Evolutionary conservation across 2,113 vertebrate species (phyloP), one percentile per base, ranked within the genome.

Genomic region (Phyllostomus hastatus): DNA sequence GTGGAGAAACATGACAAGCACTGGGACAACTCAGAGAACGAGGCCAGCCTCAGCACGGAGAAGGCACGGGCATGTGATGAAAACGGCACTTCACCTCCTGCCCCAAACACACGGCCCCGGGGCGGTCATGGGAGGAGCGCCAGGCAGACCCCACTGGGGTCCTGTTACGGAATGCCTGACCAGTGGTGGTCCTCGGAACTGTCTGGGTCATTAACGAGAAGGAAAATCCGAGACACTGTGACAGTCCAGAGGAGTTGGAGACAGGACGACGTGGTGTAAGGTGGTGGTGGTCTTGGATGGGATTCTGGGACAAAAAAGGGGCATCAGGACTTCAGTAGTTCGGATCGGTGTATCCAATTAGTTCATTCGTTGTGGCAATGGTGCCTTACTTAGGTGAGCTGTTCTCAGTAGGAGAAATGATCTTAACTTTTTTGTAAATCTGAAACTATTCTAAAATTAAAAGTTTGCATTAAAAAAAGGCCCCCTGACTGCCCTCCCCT

Each of bases 301-400:
- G 57, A 35, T 54, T 31, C 67, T 76, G 43, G 41, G 67, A 52
- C 31, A 31, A 31, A 26, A 41, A 41, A 38, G 20, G 81, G 33
- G n/a, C 35, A 46, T 10, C 38, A 14, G 52, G 43, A n/a, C 24
- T 70, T 52, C 12, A 46, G 8, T 12, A 66, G 22, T n/a, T 38
- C 26, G 6, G 41, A 38, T 12, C 26, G 38, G 14, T 43, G 16
- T 38, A 3, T 38, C 4, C 4, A 0, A 31, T 26, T 50, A 14
- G 33, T 67, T 83, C 8, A 11, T 35, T 54, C 4, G 41, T 76
- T 91, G 28, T 72, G 24, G n/a, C 2, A 19, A 19, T 3, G 54
- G n/a, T 22, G 22, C 72, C 43, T 1, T 41, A 48, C 7, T 80
- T 19, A 80, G 20, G 35, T 59, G 35, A 90, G 48, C 31, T 35